A percentile compares a stretch with the other conserved stretches of the same genome.
Evolutionary conservation across 2,797 vertebrate genomes (phyloP).

Genomic region (Chromis chromis): DNA sequence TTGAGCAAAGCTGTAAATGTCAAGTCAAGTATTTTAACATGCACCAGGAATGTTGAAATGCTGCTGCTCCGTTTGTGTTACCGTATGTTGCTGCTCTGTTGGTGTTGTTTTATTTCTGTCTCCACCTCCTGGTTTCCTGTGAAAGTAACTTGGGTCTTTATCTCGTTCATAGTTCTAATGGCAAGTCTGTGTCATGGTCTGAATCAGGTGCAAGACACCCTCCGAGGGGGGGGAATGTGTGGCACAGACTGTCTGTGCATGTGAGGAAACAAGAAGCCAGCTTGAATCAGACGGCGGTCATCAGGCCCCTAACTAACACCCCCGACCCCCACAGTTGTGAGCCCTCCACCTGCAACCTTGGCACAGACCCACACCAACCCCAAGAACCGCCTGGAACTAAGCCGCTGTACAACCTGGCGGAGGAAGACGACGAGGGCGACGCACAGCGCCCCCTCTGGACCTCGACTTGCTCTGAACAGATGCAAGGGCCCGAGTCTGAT

Average conservation of each 20-base stretch:
- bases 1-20: conserved; percentile 55
- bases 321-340: conserved; percentile 84
- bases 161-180: conserved; percentile 99
- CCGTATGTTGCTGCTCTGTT: conserved; percentile 63
- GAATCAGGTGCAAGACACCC: conserved; percentile 99
- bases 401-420: conserved; percentile 90
- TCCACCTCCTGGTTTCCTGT: conserved; percentile 73
- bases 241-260: conserved; percentile 99
- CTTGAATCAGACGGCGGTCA: conserved; percentile 99
- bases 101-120: conserved; percentile 58
- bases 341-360: conserved; percentile 86
- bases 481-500: conserved; percentile 78
- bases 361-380: conserved; percentile 87
- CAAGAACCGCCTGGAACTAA: conserved; percentile 91
- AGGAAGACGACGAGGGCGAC: conserved; percentile 86
- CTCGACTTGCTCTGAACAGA: conserved; percentile 82
- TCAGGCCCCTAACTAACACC: conserved; percentile 99
- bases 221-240: conserved; percentile 94
- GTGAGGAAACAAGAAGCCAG: conserved; percentile 97
- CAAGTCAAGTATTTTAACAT: conserved; percentile 76
- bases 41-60: conserved; percentile 77
- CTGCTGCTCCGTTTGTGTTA: conserved; percentile 71
- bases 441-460: conserved; percentile 72
- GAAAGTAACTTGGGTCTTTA: conserved; percentile 92
- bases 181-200: conserved; percentile 99